Evolutionary conservation across 2,888 invertebrate species (phyloP), one percentile per base, ranked within the genome.

Genomic region (Panzeria rudis): DNA sequence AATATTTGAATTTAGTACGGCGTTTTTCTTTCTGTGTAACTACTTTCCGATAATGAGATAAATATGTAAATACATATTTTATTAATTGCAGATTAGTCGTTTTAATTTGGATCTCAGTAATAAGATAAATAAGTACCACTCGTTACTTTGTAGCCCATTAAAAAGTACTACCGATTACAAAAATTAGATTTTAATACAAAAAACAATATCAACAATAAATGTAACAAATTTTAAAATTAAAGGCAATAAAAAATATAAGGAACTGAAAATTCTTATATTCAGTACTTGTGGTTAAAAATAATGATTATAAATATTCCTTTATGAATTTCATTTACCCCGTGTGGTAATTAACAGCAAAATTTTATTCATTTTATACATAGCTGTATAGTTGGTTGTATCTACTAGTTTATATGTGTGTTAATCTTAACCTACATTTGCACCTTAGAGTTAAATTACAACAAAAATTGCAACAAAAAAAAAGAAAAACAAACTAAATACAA

Each of bases 391-490:
- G 29, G 8, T 47, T 25, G 41, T 54, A 17, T 35, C 23, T 25
- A 47, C 13, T 9, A 20, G 64, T 68, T 11, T 17, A 29, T 68
- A 41, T 68, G n/a, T 50, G 23, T 17, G 44, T 62, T 76, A 84
- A 79, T 84, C 72, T 86, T 86, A 86, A 86, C 84, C 86, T 86
- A 86, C 84, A 84, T 86, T 82, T 79, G 59, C 72, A 82, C 82
- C 82, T 82, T 52, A 66, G 78, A 85, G 69, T 75, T 76, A 23
- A 82, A 82, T 82, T 82, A 78, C 81, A 75, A 52, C 68, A 76
- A 50, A 75, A 83, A 72, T 38, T 56, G 38, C 62, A 83, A 52
- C 61, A 71, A 73, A 59, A 59, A 23, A 25, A 54, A 47, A 8
- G 47, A 54, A 44, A 44, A n/a, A 68, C 9, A 71, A 52, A 61